These are phyloP conservation scores for Orchestes rusci DNA, from an alignment of 2,888 invertebrate genomes.

Conservation along the genomic window DNA sequence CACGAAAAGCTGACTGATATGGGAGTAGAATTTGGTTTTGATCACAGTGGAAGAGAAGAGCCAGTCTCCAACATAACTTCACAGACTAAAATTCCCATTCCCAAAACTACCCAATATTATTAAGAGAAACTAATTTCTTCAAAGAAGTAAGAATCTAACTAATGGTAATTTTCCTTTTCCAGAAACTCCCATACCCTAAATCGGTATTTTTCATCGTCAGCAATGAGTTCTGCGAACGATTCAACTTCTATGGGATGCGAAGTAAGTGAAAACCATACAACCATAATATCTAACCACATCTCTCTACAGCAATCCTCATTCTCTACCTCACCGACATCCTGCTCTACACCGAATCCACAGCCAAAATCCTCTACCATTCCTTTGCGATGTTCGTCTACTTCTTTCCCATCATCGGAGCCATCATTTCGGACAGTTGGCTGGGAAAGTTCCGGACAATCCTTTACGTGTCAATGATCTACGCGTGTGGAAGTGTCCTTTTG, in stretches of 20 bases:
- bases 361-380: constrained; percentile 82
- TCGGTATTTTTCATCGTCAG: constrained; percentile 88
- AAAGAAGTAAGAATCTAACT: no score
- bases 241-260: constrained; percentile 95
- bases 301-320: constrained; percentile 77
- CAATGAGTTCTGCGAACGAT: constrained; percentile 98
- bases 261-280: constrained; percentile 73
- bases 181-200: constrained; percentile 74
- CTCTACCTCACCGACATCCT: constrained; percentile 80
- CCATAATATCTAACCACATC: no score
- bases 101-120: no score
- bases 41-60: no score
- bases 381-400: constrained; percentile 88
- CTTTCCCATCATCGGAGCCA: constrained; percentile 84
- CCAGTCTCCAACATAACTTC: no score
- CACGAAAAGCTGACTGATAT: no score
- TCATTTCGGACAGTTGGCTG: constrained; percentile 86
- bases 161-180: constrained; percentile 45
- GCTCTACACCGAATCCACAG: constrained; percentile 59
- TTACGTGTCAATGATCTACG: constrained; percentile 82
- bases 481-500: constrained; percentile 72
- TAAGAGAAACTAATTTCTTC: no score
- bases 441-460: constrained; percentile 89
- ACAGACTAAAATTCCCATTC: no score
- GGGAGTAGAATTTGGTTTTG: no score